Conservation (phyloP, 2,797 vertebrate genomes). For the Phrynocephalus forsythii region DNA sequence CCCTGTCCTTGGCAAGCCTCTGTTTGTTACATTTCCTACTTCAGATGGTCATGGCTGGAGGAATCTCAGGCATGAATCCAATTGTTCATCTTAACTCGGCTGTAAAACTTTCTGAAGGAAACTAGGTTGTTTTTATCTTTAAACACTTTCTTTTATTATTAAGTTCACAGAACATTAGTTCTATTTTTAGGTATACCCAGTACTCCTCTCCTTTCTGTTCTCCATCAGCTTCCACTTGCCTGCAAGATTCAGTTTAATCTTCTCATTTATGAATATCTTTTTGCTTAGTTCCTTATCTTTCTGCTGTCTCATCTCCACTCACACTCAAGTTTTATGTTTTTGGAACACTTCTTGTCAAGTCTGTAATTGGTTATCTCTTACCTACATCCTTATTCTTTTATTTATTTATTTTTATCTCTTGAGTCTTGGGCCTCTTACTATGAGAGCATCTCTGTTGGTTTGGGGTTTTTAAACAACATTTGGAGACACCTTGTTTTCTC, state of each 20-base stretch:
- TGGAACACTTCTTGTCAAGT: not conserved
- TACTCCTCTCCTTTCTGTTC: not conserved
- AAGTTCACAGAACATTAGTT: not conserved
- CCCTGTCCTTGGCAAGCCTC: no score
- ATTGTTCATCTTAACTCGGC: no score
- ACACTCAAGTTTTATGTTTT: not conserved
- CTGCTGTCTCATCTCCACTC: not conserved
- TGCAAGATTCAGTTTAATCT: not conserved
- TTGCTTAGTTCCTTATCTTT: not conserved
- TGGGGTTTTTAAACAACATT: not conserved
- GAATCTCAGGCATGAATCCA: not conserved
- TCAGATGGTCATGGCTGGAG: not conserved
- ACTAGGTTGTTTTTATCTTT: not conserved
- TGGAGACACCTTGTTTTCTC: not conserved
- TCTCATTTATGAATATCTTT: not conserved
- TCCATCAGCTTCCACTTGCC: not conserved
- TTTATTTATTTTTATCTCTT: not conserved
- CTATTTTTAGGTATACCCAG: not conserved
- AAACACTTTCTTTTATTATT: not conserved
- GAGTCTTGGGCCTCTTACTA: not conserved
- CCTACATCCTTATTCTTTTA: not conserved
- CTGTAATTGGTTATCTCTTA: not conserved
- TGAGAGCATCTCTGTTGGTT: not conserved
- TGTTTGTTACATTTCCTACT: not conserved
- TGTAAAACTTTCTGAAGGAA: no score